A percentile compares a stretch with the other conserved stretches of the same genome.
Conservation (phyloP, 2,888 invertebrate species). For the Noctua pronuba region DNA sequence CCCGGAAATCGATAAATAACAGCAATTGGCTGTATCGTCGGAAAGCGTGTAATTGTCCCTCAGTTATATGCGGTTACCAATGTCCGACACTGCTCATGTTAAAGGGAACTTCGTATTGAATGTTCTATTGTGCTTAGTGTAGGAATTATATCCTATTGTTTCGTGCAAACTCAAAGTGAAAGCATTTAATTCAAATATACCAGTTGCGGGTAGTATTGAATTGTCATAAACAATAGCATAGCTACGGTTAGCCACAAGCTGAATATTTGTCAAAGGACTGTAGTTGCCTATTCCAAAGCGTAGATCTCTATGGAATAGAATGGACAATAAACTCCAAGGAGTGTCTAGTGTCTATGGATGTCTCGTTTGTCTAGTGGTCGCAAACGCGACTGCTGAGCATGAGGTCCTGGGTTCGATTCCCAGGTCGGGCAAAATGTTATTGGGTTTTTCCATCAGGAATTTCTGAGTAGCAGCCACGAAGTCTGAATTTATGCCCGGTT, state of each 20-base stretch:
- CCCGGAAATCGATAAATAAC: slow-evolving; percentile 14
- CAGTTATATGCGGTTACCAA: slow-evolving; percentile 11
- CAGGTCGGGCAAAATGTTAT: too few species aligned
- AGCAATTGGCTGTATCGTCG: slow-evolving; percentile 14
- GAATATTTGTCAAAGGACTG: neutral
- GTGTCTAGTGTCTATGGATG: too few species aligned
- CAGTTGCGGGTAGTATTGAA: neutral
- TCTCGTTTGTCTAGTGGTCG: too few species aligned
- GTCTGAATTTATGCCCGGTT: too few species aligned
- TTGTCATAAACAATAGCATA: neutral
- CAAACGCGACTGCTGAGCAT: too few species aligned
- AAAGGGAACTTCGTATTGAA: slow-evolving; percentile 15
- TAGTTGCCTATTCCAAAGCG: neutral
- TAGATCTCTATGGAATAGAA: neutral
- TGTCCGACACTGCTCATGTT: slow-evolving; percentile 15
- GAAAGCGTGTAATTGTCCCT: slow-evolving; percentile 11
- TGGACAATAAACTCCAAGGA: neutral
- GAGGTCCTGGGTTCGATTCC: too few species aligned
- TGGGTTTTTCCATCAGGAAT: too few species aligned
- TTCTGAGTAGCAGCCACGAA: too few species aligned
- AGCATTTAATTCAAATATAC: neutral
- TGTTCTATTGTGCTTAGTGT: neutral
- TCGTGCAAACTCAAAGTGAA: slow-evolving; percentile 5
- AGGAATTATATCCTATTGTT: slow-evolving; percentile 9
- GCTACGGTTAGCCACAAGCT: neutral